phyloP scores from a whole-genome alignment of 1,140 invertebrate species.

The Cephus cinctus region DNA sequence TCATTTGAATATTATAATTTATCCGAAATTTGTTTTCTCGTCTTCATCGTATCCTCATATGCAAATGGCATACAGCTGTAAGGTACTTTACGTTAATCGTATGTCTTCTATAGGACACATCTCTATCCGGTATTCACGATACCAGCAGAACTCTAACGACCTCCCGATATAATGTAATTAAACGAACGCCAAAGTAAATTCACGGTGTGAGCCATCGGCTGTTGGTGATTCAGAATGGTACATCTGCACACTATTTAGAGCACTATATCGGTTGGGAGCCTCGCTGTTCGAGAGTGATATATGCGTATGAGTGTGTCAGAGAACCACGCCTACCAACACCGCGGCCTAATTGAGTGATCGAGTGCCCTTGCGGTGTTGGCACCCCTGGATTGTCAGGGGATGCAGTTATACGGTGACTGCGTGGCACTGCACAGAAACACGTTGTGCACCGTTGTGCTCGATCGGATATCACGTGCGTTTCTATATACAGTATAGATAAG shows the following conservation, averaged over 20 bases:
- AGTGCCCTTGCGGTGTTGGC: slow-evolving; percentile 46
- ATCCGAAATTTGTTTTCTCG: no score
- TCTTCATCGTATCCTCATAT: no score
- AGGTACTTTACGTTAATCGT: no score
- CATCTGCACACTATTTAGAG: slow-evolving; percentile 4
- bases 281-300: slow-evolving; percentile 39
- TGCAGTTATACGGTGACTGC: no score
- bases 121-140: no score
- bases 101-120: no score
- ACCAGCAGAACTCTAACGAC: slow-evolving; percentile 27
- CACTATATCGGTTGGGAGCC: neutral
- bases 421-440: no score
- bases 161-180: slow-evolving; percentile 42
- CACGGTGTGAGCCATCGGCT: slow-evolving; percentile 39
- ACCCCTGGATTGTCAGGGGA: slow-evolving; percentile 21
- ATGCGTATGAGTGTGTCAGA: slow-evolving; percentile 43
- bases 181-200: slow-evolving; percentile 41
- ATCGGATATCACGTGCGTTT: neutral
- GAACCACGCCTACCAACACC: slow-evolving; percentile 50
- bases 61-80: no score
- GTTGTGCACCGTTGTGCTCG: neutral
- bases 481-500: neutral
- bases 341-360: slow-evolving; percentile 52
- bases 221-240: slow-evolving; percentile 33
- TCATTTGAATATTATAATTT: no score